These are phyloP conservation scores for Myathropa florea DNA, from an alignment of 2,888 invertebrate genomes.

Conservation along the genomic window DNA sequence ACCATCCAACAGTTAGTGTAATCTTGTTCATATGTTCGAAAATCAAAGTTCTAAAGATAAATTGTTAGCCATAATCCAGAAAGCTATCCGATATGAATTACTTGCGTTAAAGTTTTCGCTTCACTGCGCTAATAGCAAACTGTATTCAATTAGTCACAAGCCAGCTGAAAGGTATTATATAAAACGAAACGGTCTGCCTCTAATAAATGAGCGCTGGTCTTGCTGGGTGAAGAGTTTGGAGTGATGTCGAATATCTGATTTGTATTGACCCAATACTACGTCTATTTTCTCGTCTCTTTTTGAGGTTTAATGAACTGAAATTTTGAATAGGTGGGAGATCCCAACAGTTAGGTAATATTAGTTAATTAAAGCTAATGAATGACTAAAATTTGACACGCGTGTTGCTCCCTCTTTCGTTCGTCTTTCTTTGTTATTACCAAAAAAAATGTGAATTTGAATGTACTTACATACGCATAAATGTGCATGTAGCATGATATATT, in stretches of 20 bases:
- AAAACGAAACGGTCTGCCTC: not conserved
- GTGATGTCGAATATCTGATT: not conserved
- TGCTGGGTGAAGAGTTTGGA: not conserved
- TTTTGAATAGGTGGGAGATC: conserved; percentile 2
- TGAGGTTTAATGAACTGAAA: conserved; percentile 43
- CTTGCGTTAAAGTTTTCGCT: not conserved
- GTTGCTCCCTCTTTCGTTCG: conserved; percentile 1
- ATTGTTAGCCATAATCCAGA: not conserved
- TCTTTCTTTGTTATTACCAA: conserved; percentile 12
- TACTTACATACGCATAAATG: not conserved
- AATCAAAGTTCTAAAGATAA: not conserved
- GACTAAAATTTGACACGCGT: conserved; percentile 11
- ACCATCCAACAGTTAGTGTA: conserved; percentile 19
- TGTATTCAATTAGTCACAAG: conserved; percentile 2
- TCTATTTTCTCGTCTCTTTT: not conserved
- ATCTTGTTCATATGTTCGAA: conserved; percentile 3
- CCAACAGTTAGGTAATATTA: conserved; percentile 24
- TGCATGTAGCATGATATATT: not conserved
- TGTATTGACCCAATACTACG: conserved; percentile 50
- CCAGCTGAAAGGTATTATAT: not conserved
- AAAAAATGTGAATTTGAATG: not conserved
- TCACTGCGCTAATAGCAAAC: not conserved
- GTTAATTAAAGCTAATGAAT: conserved; percentile 34
- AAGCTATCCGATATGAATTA: not conserved
- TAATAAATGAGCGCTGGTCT: not conserved